Evolutionary conservation across 2,797 vertebrate species (phyloP), one percentile per base, ranked within the genome.

Genomic region (Xerus rutilus): DNA sequence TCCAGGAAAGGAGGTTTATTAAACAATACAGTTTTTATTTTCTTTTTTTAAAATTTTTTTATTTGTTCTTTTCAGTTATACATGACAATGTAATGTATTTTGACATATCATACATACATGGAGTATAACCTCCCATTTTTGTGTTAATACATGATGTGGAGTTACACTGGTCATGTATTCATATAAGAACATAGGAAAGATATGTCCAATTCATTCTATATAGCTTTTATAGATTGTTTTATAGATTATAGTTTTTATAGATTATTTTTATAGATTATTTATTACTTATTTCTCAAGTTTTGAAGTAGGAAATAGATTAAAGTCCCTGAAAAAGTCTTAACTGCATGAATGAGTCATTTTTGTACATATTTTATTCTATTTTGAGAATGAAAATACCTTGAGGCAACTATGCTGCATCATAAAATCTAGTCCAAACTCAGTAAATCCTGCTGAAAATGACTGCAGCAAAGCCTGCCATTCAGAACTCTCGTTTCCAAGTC

Each of bases 1-100:
- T 87, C 73, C 47, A 79, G 52, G 77, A 93, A 73, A 96, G 64
- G 18, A 84, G 87, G 13, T 7, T 21, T 59, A 28, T 83, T 82
- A 70, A 65, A 72, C 47, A 57, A 57, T 17, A 39, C 13, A 67
- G 30, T 39, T 47, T 17, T 83, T 39, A 7, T 49, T 59, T 84
- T 39, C 49, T n/a, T 20, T 57, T 54, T 18, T 17, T 18, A 18
- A 54, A 18, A 18, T 20, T 57, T 57, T 20, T 57, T 57, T 21
- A 54, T 21, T 57, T 57, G 54, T 57, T 57, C 54, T 57, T 57
- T 57, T 57, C 18, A 57, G 54, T 7, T 57, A 57, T 57, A 20
- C 54, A 57, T 57, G 54, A 21, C 20, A 21, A 7, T 57, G 2
- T 18, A 57, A 21, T 8, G 54, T 57, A 21, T 57, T 57, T 57